Conservation (phyloP, 1,140 invertebrate genomes). For the Bombus huntii region DNA sequence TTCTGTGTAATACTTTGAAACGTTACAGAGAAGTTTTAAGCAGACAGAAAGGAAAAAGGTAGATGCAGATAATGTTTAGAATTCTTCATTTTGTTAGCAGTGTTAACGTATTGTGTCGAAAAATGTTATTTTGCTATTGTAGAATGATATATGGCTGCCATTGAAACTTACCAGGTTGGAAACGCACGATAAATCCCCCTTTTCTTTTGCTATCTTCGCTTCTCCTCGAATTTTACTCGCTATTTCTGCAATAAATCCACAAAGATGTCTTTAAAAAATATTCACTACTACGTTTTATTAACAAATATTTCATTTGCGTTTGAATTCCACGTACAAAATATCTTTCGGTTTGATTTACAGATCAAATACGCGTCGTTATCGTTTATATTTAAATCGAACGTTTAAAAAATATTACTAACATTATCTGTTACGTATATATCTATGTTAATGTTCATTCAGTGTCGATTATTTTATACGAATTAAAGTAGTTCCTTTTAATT, state of each 20-base stretch:
- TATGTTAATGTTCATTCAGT: too few species aligned
- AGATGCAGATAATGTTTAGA: neutral
- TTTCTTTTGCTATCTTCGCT: neutral
- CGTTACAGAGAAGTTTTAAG: neutral
- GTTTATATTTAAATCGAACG: neutral
- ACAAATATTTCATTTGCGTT: neutral
- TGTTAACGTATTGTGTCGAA: neutral
- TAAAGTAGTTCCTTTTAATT: too few species aligned
- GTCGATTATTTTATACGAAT: too few species aligned
- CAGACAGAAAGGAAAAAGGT: neutral
- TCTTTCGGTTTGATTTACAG: too few species aligned
- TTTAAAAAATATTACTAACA: neutral
- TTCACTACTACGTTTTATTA: neutral
- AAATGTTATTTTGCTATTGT: neutral
- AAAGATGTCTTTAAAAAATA: neutral
- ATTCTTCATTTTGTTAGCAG: neutral
- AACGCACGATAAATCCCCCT: neutral
- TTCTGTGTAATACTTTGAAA: neutral
- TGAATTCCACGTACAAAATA: neutral
- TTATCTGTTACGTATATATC: too few species aligned
- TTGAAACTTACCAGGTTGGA: conserved; percentile 15
- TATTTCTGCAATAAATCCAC: neutral
- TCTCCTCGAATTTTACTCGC: neutral
- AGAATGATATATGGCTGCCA: neutral
- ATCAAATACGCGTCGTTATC: neutral